Evolutionary conservation across 2,888 invertebrate species (phyloP).

Genomic region (Eueremaeus valkanovi): DNA sequence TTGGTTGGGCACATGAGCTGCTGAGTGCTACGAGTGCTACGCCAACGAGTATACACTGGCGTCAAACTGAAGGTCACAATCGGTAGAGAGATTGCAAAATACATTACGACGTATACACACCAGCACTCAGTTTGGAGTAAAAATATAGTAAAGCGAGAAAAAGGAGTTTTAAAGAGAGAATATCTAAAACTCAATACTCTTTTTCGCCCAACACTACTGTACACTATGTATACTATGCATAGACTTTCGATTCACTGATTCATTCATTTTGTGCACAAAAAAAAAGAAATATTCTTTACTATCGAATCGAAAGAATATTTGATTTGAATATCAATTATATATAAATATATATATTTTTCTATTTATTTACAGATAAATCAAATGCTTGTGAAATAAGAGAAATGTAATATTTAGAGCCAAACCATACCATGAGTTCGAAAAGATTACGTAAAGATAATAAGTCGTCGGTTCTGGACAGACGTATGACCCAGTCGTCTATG

Average conservation of each 20-base stretch:
- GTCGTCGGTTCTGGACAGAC: neutral
- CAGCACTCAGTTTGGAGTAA: too few species aligned
- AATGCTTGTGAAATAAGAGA: neutral
- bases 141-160: neutral
- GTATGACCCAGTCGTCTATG: neutral
- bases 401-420: neutral
- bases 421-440: constrained; percentile 23
- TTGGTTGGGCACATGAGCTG: neutral
- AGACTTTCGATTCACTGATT: too few species aligned
- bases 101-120: neutral
- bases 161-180: neutral
- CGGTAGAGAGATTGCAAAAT: constrained; percentile 12
- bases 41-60: neutral
- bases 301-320: neutral
- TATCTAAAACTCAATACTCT: neutral
- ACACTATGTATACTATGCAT: too few species aligned
- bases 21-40: neutral
- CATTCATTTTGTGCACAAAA: neutral
- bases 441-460: constrained; percentile 13
- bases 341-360: neutral
- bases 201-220: neutral
- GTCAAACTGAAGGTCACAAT: neutral
- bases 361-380: too few species aligned
- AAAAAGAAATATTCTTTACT: neutral
- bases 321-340: neutral